These are phyloP conservation scores for Psittacula derbiana DNA, from an alignment of 2,797 vertebrate species.

Conservation along the genomic window DNA sequence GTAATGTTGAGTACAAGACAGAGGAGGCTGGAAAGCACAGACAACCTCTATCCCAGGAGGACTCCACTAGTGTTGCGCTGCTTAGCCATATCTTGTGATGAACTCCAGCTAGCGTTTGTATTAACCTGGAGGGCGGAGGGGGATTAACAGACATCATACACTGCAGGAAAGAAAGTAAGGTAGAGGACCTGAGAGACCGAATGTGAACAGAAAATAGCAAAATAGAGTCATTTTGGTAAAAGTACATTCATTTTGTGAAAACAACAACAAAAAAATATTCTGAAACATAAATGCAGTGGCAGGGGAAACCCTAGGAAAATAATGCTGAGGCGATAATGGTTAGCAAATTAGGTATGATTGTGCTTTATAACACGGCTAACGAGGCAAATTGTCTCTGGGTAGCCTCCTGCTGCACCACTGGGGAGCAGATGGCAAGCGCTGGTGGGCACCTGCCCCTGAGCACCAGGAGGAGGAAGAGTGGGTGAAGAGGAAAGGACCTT, in stretches of 20 bases:
- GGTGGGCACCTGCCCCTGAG: background rate
- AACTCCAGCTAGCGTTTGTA: background rate
- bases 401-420: background rate
- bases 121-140: accelerated
- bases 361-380: accelerated
- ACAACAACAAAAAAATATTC: background rate
- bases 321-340: background rate
- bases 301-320: background rate
- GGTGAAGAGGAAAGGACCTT: background rate
- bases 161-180: background rate
- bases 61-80: accelerated
- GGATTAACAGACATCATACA: background rate
- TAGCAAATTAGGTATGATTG: background rate
- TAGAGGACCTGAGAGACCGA: background rate
- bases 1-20: background rate
- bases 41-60: background rate
- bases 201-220: background rate
- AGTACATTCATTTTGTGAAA: background rate
- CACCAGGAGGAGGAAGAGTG: background rate
- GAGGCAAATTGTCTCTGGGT: background rate
- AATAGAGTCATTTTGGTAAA: background rate
- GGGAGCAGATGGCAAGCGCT: background rate
- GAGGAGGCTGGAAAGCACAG: background rate
- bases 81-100: background rate
- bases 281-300: background rate